Percentiles rank a stretch among this genome's conserved stretches.
Evolutionary conservation across 2,888 invertebrate species (phyloP).

Genomic region (Cephus rjabovi): DNA sequence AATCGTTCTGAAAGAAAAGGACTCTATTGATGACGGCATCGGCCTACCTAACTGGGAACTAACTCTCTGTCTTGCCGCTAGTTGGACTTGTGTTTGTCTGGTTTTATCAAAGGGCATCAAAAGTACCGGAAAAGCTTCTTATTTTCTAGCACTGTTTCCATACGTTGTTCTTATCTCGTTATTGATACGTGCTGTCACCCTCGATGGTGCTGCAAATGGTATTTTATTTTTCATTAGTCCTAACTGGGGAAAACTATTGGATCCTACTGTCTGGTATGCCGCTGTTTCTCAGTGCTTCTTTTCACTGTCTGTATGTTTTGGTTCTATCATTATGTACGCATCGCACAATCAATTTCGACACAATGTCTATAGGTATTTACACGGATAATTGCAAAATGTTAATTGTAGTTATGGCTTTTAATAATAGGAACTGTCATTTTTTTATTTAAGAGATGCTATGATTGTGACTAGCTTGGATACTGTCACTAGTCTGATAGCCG

Average conservation of each 20-base stretch:
- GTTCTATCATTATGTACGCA: constrained; percentile 73
- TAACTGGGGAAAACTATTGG: constrained; percentile 74
- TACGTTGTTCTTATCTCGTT: constrained; percentile 73
- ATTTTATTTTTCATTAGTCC: constrained; percentile 76
- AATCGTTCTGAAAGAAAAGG: constrained; percentile 68
- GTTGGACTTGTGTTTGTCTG: constrained; percentile 70
- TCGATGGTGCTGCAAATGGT: constrained; percentile 73
- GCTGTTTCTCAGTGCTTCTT: constrained; percentile 76
- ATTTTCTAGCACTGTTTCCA: constrained; percentile 79
- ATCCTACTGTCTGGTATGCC: constrained; percentile 74
- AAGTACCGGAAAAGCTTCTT: constrained; percentile 75
- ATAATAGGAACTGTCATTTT: constrained; percentile 6
- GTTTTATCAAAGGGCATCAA: constrained; percentile 71
- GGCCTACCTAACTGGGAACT: constrained; percentile 71
- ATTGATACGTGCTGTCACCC: constrained; percentile 72
- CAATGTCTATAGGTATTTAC: constrained; percentile 70
- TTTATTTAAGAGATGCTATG: constrained; percentile 74
- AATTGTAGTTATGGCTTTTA: neutral
- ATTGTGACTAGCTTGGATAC: constrained; percentile 86
- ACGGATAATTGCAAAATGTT: neutral
- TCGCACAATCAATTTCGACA: constrained; percentile 74
- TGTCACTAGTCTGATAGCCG: constrained; percentile 84
- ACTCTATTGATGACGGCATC: constrained; percentile 69
- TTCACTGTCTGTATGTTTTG: constrained; percentile 74
- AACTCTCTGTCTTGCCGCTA: constrained; percentile 67